A percentile compares a stretch with the other conserved stretches of the same genome.
Conservation (phyloP, 2,888 invertebrate genomes). For the Tryphoninae sp. region DNA sequence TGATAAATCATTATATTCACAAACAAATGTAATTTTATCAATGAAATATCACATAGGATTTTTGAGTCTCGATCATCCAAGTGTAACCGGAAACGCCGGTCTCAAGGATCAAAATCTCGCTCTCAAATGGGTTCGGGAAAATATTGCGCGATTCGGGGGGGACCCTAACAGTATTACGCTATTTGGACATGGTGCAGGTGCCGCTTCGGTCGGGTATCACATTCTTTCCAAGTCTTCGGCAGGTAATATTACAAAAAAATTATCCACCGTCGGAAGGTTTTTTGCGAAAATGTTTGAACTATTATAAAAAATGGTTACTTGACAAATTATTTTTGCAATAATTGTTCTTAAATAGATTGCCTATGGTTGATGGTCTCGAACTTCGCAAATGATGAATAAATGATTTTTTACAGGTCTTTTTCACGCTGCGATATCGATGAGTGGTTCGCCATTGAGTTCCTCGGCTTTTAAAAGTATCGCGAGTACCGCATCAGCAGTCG, state of each 20-base stretch:
- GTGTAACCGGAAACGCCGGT: constrained; percentile 51
- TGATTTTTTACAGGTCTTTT: constrained; percentile 80
- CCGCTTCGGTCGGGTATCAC: constrained; percentile 40
- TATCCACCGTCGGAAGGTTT: background rate
- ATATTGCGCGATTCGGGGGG: constrained; percentile 51
- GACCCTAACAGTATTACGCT: constrained; percentile 51
- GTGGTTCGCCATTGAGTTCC: constrained; percentile 82
- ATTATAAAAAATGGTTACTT: background rate
- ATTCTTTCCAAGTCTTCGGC: constrained; percentile 26
- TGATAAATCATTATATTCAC: background rate
- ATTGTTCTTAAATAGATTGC: background rate
- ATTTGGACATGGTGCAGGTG: constrained; percentile 44
- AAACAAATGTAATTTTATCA: background rate
- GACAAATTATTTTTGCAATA: background rate
- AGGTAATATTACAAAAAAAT: constrained; percentile 13
- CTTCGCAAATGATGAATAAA: background rate
- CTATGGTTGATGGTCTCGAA: background rate
- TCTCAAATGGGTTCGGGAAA: constrained; percentile 40
- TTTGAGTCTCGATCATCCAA: constrained; percentile 38
- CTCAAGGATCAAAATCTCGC: constrained; percentile 53
- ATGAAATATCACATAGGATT: constrained; percentile 27
- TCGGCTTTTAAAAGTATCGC: constrained; percentile 79
- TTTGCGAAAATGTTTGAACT: background rate
- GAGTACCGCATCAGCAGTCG: constrained; percentile 71
- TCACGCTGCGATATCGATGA: constrained; percentile 83